These are phyloP conservation scores for Phalacrocorax carbo DNA, from an alignment of 2,113 vertebrate species.

Conservation along the genomic window DNA sequence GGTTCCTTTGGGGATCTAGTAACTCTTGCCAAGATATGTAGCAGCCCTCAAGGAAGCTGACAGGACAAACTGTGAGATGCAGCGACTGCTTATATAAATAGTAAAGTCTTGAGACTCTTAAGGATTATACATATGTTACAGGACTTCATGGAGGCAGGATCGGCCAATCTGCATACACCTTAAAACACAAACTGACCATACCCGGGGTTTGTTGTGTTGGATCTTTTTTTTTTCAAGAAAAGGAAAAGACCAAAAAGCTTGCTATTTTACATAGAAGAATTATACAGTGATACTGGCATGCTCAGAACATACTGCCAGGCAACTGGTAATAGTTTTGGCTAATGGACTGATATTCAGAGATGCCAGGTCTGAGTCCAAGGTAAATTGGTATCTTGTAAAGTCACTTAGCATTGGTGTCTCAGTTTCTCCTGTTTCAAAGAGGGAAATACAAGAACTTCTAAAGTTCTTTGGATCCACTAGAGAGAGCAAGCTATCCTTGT, in stretches of 20 bases:
- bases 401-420: background rate
- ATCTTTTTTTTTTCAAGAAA: background rate
- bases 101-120: background rate
- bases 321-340: background rate
- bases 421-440: background rate
- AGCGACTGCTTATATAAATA: background rate
- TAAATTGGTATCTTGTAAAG: background rate
- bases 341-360: background rate
- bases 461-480: background rate
- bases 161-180: background rate
- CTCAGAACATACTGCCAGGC: background rate
- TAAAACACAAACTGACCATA: background rate
- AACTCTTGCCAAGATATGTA: background rate
- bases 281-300: background rate
- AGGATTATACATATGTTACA: background rate
- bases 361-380: background rate
- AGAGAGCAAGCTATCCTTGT: background rate
- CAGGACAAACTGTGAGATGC: conserved; percentile 4
- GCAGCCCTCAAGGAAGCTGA: background rate
- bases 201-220: background rate
- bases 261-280: background rate
- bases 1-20: background rate
- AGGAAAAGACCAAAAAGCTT: background rate
- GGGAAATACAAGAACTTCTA: background rate
- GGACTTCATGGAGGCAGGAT: background rate